Evolutionary conservation across 2,797 vertebrate species (phyloP), one percentile per base, ranked within the genome.

Genomic region (Mus spretus): DNA sequence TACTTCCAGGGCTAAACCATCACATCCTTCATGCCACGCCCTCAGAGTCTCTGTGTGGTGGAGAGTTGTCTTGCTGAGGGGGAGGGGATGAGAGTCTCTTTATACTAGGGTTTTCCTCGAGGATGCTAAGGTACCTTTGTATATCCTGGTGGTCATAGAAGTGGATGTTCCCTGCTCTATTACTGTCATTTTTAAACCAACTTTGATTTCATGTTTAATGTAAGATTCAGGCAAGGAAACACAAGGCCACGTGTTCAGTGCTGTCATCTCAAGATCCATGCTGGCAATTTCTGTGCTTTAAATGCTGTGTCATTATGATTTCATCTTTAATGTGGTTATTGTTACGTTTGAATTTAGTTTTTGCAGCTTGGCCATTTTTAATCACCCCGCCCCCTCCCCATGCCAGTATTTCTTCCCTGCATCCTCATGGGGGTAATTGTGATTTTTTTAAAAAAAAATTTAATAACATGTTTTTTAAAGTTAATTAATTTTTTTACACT

Each of bases 261-360:
- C 22, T 77, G 26, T 28, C 63, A 59, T 47, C 10, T 24, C n/a
- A 65, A 57, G 75, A 28, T 17, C 6, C 12, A 72, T 20, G n/a
- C 14, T 94, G 87, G 37, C 28, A 59, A n/a, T 85, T 4, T 74
- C 31, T 34, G 0, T 74, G n/a, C 59, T 84, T 78, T 77, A 89
- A 57, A 44, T n/a, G 26, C 14, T 40, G 37, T 20, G 14, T 77
- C 6, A 40, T 81, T 75, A 28, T 79, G 12, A 55, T 80, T 79
- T 70, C 24, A 80, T 19, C 67, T 79, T 15, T 61, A 93, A 53
- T 53, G 34, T 61, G 74, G 40, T 57, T 37, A 59, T 74, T 87
- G 63, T 67, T 80, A n/a, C 61, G 40, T 67, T 78, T 84, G 55
- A 15, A 90, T 91, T 96, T 89, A 74, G 44, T 67, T 97, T 57